phyloP scores from a whole-genome alignment of 2,113 vertebrate species.

The Nansenia antarctica region DNA sequence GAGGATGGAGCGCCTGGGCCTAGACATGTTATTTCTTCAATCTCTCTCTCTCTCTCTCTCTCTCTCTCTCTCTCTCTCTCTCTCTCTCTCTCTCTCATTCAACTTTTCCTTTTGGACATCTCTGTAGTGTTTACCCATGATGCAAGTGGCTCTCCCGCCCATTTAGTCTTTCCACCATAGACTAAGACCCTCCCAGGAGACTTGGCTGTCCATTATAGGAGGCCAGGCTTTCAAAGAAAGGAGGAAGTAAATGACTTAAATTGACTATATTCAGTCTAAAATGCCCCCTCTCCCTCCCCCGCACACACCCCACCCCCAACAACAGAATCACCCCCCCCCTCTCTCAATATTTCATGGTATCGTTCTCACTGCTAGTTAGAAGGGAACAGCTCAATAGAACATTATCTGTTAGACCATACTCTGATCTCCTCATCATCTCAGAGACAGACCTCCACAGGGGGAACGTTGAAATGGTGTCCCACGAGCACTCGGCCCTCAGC shows the following conservation, averaged over 20 bases:
- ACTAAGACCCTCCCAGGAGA: slow-evolving; percentile 66
- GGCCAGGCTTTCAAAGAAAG: slow-evolving; percentile 51
- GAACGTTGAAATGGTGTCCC: slow-evolving; percentile 16
- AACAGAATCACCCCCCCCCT: slow-evolving; percentile 19
- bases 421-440: slow-evolving; percentile 14
- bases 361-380: background rate
- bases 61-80: background rate
- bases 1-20: slow-evolving; percentile 11
- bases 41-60: background rate
- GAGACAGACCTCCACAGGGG: slow-evolving; percentile 25
- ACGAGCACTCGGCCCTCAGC: slow-evolving; percentile 15
- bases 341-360: no score
- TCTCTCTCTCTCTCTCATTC: background rate
- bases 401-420: slow-evolving; percentile 12
- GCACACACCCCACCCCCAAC: no score
- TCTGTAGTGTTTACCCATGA: slow-evolving; percentile 26
- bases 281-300: slow-evolving; percentile 37
- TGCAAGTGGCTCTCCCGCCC: slow-evolving; percentile 42
- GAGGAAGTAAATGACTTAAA: slow-evolving; percentile 53
- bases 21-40: background rate
- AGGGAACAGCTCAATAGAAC: background rate
- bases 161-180: slow-evolving; percentile 55
- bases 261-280: slow-evolving; percentile 41
- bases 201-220: slow-evolving; percentile 56
- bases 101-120: background rate